Conservation (phyloP, 2,888 invertebrate genomes). For the Pantelozetes paolii region DNA sequence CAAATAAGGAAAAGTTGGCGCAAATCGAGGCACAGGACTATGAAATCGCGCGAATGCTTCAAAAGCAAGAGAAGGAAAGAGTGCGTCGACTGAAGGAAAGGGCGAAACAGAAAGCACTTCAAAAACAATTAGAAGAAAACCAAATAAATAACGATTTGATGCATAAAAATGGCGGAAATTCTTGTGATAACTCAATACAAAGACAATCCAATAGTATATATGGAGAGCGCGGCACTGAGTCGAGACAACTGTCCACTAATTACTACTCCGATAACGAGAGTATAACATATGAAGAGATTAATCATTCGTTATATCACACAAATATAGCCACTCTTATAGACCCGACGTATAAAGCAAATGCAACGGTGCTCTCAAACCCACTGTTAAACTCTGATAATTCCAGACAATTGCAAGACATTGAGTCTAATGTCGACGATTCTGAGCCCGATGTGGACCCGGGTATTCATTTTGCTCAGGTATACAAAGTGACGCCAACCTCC, state of each 20-base stretch:
- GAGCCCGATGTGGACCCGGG: conserved; percentile 48
- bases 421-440: conserved; percentile 50
- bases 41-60: conserved; percentile 69
- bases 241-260: not conserved
- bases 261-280: not conserved
- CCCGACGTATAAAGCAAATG: conserved; percentile 59
- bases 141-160: not conserved
- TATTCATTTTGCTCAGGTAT: conserved; percentile 37
- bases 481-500: conserved; percentile 24
- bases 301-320: conserved; percentile 47
- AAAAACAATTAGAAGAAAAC: conserved; percentile 21
- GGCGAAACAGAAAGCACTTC: conserved; percentile 38
- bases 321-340: conserved; percentile 67
- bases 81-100: conserved; percentile 66
- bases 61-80: conserved; percentile 69
- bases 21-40: conserved; percentile 67
- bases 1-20: conserved; percentile 40
- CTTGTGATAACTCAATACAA: conserved; percentile 17
- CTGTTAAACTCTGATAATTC: conserved; percentile 49
- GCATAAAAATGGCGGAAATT: not conserved
- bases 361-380: conserved; percentile 36
- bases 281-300: conserved; percentile 37
- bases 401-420: conserved; percentile 42
- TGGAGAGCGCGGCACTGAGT: not conserved
- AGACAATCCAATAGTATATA: not conserved